Percentiles rank a stretch among this genome's conserved stretches.
These are phyloP conservation scores for Trididemnum nubilum DNA, from an alignment of 23 tunicate genomes.

Conservation along the genomic window DNA sequence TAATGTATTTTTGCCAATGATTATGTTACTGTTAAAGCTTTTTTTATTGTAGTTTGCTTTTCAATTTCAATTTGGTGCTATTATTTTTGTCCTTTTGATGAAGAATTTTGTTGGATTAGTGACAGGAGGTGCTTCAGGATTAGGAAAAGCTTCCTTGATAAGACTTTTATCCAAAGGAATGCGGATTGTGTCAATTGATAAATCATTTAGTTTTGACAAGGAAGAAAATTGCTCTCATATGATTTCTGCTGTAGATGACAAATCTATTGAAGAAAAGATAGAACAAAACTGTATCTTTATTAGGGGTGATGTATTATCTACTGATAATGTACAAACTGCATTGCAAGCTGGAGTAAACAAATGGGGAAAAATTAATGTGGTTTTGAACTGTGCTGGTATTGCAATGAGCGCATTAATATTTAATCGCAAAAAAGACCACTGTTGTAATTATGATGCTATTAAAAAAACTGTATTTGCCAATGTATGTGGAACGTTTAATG, in stretches of 20 bases:
- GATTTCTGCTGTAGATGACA: background rate
- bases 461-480: constrained; percentile 52
- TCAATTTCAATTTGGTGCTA: no score
- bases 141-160: constrained; percentile 84
- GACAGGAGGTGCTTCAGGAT: constrained; percentile 91
- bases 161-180: constrained; percentile 55
- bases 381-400: constrained; percentile 94
- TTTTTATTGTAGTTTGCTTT: no score
- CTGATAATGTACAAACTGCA: constrained; percentile 67
- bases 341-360: constrained; percentile 30
- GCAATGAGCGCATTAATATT: constrained; percentile 37
- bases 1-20: no score
- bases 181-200: constrained; percentile 72
- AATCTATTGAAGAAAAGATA: background rate
- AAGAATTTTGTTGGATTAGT: constrained; percentile 70
- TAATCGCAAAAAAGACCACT: constrained; percentile 32
- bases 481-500: constrained; percentile 83
- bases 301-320: constrained; percentile 72
- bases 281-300: constrained; percentile 63
- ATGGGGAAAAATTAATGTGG: constrained; percentile 66
- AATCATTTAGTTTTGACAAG: constrained; percentile 28
- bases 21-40: no score
- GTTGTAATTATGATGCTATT: constrained; percentile 38
- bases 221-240: background rate
- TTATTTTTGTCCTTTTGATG: no score